These are phyloP conservation scores for Heterocephalus glaber DNA, from an alignment of 2,113 vertebrate species.

Conservation along the genomic window DNA sequence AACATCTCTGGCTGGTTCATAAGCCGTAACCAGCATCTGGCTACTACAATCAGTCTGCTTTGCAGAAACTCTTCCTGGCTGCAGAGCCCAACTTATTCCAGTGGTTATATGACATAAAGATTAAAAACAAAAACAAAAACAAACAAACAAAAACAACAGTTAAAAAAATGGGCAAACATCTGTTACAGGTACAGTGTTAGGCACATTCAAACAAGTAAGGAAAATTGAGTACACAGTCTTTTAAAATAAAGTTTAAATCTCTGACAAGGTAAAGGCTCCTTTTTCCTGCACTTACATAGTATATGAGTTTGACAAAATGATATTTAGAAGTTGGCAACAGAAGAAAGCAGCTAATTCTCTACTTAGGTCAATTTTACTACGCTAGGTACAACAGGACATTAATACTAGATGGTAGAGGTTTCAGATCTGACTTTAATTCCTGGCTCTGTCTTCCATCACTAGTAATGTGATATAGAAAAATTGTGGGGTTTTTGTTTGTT, in stretches of 20 bases:
- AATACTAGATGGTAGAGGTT: background rate
- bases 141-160: background rate
- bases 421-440: background rate
- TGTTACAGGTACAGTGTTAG: slow-evolving; percentile 27
- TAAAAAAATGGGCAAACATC: slow-evolving; percentile 12
- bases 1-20: background rate
- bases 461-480: background rate
- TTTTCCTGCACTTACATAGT: slow-evolving; percentile 39
- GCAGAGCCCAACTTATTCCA: slow-evolving; percentile 13
- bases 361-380: slow-evolving; percentile 47
- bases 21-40: background rate
- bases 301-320: slow-evolving; percentile 24
- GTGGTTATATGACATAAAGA: slow-evolving; percentile 1
- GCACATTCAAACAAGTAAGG: slow-evolving; percentile 34
- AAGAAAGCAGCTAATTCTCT: slow-evolving; percentile 5
- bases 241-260: slow-evolving; percentile 48
- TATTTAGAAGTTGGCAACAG: slow-evolving; percentile 26
- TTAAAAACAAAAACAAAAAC: background rate
- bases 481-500: background rate
- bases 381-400: background rate
- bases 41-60: background rate
- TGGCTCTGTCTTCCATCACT: slow-evolving; percentile 15
- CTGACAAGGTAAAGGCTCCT: slow-evolving; percentile 12
- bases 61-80: slow-evolving; percentile 17
- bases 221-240: background rate